These are phyloP conservation scores for Andrena camellia DNA, from an alignment of 2,888 invertebrate genomes.

Conservation along the genomic window DNA sequence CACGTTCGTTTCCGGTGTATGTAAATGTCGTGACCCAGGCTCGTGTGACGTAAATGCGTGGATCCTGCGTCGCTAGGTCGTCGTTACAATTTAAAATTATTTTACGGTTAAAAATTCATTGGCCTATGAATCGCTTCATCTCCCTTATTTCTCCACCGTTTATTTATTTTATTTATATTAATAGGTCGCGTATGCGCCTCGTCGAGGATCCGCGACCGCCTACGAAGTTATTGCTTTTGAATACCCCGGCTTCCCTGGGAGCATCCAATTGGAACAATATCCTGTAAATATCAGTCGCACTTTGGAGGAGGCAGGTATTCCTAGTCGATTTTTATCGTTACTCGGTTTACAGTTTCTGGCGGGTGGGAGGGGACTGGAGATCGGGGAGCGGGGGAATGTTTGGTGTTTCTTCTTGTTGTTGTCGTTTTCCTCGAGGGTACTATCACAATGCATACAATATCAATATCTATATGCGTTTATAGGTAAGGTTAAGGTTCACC, in stretches of 20 bases:
- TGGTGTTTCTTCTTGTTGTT: constrained; percentile 45
- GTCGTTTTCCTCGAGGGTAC: constrained; percentile 57
- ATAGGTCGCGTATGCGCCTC: constrained; percentile 64
- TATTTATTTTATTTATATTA: constrained; percentile 59
- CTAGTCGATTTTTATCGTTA: constrained; percentile 24
- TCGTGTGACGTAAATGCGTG: constrained; percentile 16
- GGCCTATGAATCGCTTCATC: constrained; percentile 54
- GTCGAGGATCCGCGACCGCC: constrained; percentile 64
- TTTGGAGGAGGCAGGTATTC: constrained; percentile 53
- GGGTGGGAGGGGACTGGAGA: background rate
- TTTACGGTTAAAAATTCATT: constrained; percentile 67
- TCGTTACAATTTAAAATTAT: constrained; percentile 62
- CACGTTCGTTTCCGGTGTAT: constrained; percentile 9
- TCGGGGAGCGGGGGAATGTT: background rate
- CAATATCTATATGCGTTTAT: constrained; percentile 68
- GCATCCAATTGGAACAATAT: constrained; percentile 84
- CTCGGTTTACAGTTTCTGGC: constrained; percentile 18
- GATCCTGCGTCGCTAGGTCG: constrained; percentile 55
- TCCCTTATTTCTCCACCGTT: constrained; percentile 36
- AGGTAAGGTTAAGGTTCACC: constrained; percentile 68
- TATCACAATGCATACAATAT: constrained; percentile 80
- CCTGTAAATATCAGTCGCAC: constrained; percentile 84
- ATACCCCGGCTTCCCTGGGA: constrained; percentile 84
- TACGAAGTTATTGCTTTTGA: constrained; percentile 85
- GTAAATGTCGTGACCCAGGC: constrained; percentile 2